Evolutionary conservation across 2,113 vertebrate species (phyloP).

Genomic region (Oreocharis arfaki): DNA sequence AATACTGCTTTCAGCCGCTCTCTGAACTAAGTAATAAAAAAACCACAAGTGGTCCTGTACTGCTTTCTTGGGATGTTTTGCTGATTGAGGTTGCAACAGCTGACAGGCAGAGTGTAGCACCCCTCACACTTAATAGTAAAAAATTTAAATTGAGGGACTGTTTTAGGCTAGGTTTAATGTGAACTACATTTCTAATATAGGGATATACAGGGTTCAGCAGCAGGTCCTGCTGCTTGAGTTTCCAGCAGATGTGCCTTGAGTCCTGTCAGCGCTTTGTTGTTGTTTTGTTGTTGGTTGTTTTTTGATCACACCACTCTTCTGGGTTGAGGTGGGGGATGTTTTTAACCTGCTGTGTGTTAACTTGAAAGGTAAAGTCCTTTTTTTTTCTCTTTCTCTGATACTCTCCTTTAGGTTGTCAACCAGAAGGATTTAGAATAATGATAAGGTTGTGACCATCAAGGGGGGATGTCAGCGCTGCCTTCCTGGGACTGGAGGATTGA

Average conservation of each 20-base stretch:
- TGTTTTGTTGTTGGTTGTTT: not conserved
- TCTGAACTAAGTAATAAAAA: not conserved
- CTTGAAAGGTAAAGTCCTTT: not conserved
- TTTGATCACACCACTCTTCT: not conserved
- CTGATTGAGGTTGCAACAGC: not conserved
- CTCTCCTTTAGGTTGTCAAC: constrained; percentile 29
- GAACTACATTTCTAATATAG: not conserved
- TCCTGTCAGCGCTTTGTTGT: not conserved
- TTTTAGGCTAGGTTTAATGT: not conserved
- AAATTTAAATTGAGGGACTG: not conserved
- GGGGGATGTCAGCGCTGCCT: constrained; percentile 24
- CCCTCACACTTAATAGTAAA: not conserved
- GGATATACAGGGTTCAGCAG: not conserved
- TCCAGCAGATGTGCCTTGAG: not conserved
- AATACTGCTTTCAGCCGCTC: not conserved
- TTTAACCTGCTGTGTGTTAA: not conserved
- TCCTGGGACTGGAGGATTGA: not conserved
- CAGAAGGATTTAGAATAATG: constrained; percentile 1
- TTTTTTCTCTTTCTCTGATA: not conserved
- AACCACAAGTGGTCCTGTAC: not conserved
- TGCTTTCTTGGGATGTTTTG: not conserved
- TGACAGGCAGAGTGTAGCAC: not conserved
- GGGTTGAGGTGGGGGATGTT: not conserved
- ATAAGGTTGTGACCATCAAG: not conserved
- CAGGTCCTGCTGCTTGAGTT: not conserved